Conservation (phyloP, 2,888 invertebrate species). For the Philereme vetulata region DNA sequence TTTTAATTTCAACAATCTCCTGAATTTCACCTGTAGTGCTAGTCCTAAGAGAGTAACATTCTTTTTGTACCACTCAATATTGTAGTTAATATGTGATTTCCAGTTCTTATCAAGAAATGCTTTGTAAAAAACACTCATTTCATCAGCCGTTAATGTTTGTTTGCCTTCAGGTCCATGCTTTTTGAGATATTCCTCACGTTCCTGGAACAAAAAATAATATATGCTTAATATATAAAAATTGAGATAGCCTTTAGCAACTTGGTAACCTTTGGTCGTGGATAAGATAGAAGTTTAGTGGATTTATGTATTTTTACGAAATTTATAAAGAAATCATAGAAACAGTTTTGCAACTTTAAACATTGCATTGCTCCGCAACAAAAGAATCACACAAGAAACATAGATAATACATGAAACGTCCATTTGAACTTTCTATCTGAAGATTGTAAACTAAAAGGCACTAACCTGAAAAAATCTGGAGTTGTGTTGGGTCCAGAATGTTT, state of each 20-base stretch:
- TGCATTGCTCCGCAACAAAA: no score
- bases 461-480: constrained; percentile 89
- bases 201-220: constrained; percentile 61
- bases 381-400: no score
- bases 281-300: neutral
- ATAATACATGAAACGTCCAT: no score
- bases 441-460: neutral
- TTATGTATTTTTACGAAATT: no score
- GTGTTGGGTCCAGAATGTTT: constrained; percentile 92
- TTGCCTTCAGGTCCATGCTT: constrained; percentile 73
- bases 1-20: constrained; percentile 64
- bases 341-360: no score
- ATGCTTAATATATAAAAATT: constrained; percentile 5
- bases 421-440: neutral
- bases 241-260: constrained; percentile 15
- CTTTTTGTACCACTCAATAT: constrained; percentile 92
- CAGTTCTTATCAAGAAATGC: constrained; percentile 92
- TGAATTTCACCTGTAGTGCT: constrained; percentile 84
- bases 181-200: constrained; percentile 82
- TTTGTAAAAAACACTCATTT: constrained; percentile 95
- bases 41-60: constrained; percentile 87
- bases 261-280: constrained; percentile 14
- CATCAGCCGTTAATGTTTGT: constrained; percentile 87
- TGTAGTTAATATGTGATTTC: constrained; percentile 89
- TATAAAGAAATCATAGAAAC: no score